Base-by-base conservation (phyloP, 2,888 invertebrate genomes). In the Sussaba pulchella region DNA sequence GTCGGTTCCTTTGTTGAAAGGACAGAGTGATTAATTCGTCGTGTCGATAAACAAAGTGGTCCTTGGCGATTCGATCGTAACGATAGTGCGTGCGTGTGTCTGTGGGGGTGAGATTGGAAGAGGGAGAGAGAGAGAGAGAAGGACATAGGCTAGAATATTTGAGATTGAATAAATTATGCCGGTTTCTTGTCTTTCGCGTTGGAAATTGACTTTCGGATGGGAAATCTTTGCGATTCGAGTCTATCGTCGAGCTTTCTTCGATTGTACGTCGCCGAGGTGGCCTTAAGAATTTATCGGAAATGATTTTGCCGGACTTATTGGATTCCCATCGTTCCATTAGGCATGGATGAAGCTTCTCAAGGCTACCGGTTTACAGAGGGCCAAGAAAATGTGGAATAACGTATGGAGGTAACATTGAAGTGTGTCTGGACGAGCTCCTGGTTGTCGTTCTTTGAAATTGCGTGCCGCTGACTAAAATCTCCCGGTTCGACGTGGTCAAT, bases 321-420 rank as follows among this genome's bases (percentile, higher is more conserved):
- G 61, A 50, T 75, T 52, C 45, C 67, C 47, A 67, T 75, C 67
- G 61, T 75, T 26, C 75, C 75, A 67, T 59, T 67, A 71, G 61
- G 67, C 61, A 63, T 64, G 59, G 57, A 69, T 50, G 50, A 61
- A 75, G 39, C 45, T 36, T 6, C 31, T 47, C 0, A 24, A 59
- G 36, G 57, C 19, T 17, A 10, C 31, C 8, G 19, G 36, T 21
- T 47, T 21, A 47, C 36, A 36, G 45, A 10, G 19, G n/a, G n/a
- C n/a, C n/a, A n/a, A 19, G 17, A 17, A 26, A 47, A 41, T 45
- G n/a, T 8, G 6, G 54, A 1, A 1, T n/a, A n/a, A n/a, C n/a
- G 24, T 54, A 39, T 21, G 21, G 21, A 45, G 17, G 26, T 9
- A 69, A 17, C 52, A 9, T 19, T 12, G 57, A 19, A 43, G n/a